Conservation (phyloP, 2,797 vertebrate genomes). For the Prionace glauca region DNA sequence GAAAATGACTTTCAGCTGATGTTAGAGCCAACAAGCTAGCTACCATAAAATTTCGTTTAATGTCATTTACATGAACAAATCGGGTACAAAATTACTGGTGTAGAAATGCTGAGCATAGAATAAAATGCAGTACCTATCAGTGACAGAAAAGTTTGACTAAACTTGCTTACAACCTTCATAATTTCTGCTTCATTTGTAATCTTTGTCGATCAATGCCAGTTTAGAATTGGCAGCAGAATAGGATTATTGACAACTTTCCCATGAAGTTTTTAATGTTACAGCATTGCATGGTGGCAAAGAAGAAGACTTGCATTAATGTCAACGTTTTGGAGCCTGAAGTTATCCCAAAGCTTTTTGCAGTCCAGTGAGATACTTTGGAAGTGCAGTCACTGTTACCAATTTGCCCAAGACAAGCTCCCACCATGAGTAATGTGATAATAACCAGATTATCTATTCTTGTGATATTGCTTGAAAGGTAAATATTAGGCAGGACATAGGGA, state of each 20-base stretch:
- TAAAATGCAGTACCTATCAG: constrained; percentile 42
- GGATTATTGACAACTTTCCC: neutral
- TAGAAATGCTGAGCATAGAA: constrained; percentile 69
- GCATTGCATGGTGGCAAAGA: neutral
- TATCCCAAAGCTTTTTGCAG: neutral
- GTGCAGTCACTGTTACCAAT: neutral
- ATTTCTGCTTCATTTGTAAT: neutral
- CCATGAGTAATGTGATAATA: neutral
- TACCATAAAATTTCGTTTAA: constrained; percentile 76
- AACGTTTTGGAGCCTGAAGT: neutral
- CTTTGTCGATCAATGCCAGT: neutral
- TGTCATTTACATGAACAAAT: constrained; percentile 72
- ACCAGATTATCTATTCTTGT: neutral
- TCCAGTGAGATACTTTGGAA: neutral
- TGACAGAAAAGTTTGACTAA: neutral
- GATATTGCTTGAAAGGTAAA: neutral
- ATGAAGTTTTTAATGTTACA: neutral
- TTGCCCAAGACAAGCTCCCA: neutral
- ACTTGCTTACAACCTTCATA: neutral
- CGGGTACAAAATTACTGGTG: constrained; percentile 68
- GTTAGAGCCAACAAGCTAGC: constrained; percentile 71
- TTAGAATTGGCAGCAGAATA: neutral
- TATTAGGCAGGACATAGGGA: neutral
- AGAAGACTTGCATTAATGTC: neutral
- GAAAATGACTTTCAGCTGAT: constrained; percentile 74